Evolutionary conservation across 2,888 invertebrate genomes (phyloP), one percentile per base, ranked within the genome.

Genomic region (Barypeithes pellucidus): DNA sequence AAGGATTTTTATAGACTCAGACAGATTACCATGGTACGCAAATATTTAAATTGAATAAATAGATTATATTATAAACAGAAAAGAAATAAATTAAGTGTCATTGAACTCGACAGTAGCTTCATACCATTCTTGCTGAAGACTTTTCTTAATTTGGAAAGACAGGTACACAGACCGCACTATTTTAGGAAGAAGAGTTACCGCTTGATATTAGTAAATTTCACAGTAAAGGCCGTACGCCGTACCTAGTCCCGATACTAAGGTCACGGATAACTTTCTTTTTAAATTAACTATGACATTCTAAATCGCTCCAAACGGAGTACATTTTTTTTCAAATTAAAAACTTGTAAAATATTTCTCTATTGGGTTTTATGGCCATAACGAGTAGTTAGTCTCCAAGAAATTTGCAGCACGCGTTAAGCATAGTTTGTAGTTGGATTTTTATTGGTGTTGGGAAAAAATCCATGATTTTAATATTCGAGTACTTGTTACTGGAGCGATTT

Each of bases 141-240:
- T 75, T 79, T 78, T 78, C 80, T 79, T 77, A 79, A 80, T 81
- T 81, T 80, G 81, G 80, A 77, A 79, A 81, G 80, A 81, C 81
- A 74, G 74, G 79, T 80, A 77, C 68, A 67, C 50, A 73, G 67
- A 60, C 72, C 66, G 72, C 71, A 61, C 36, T 60, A 69, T 43
- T n/a, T n/a, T 54, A 72, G 60, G 69, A 72, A 76, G 9, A 67
- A 67, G 63, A 73, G 47, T 39, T 65, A 66, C 68, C 61, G 68
- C 73, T 62, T 62, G 68, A 52, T 63, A 62, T 63, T 67, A 73
- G 50, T 68, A 73, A 68, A 68, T 68, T 71, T 71, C 66, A 45
- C 62, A 22, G 68, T 69, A 62, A 61, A 69, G 29, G 62, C 43
- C 18, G 24, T 33, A 2, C 45, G 43, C 14, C 39, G 12, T 39